A percentile compares a stretch with the other conserved stretches of the same genome.
Evolutionary conservation across 1,140 invertebrate species (phyloP).

Genomic region (Leptinotarsa lineolata): DNA sequence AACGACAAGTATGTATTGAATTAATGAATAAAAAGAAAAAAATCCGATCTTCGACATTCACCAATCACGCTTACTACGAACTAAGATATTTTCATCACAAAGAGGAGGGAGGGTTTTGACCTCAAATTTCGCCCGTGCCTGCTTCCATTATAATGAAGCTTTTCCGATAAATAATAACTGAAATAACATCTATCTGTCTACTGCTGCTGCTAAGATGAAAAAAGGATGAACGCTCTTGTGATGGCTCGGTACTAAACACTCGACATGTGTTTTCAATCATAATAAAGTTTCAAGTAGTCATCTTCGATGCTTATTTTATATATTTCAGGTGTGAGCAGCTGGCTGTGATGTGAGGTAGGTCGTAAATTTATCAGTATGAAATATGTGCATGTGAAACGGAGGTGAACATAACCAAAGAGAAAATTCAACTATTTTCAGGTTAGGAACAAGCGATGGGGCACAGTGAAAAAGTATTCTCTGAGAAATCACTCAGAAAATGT

Average conservation of each 20-base stretch:
- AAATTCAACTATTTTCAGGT: too few relatives aligned
- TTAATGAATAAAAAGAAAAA: too few relatives aligned
- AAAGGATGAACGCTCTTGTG: not conserved
- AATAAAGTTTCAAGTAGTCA: slow-evolving; percentile 4
- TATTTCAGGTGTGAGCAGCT: slow-evolving; percentile 5
- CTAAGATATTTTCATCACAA: not conserved
- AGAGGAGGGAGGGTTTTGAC: not conserved
- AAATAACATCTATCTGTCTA: slow-evolving; percentile 3
- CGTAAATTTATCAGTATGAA: not conserved
- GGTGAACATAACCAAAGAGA: too few relatives aligned
- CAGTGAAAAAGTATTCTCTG: too few relatives aligned
- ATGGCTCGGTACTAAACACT: not conserved
- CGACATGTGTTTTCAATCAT: slow-evolving; percentile 6
- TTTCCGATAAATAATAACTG: not conserved
- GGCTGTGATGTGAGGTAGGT: not conserved
- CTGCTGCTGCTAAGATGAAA: not conserved
- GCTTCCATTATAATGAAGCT: not conserved
- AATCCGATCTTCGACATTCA: too few relatives aligned
- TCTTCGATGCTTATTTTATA: not conserved
- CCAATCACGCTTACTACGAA: too few relatives aligned
- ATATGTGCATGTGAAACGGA: not conserved
- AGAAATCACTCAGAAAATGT: too few relatives aligned
- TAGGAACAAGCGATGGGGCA: too few relatives aligned
- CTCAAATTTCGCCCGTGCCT: not conserved
- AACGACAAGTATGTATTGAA: too few relatives aligned